phyloP scores from a whole-genome alignment of 2,113 vertebrate genomes.

The Anas platyrhynchos region DNA sequence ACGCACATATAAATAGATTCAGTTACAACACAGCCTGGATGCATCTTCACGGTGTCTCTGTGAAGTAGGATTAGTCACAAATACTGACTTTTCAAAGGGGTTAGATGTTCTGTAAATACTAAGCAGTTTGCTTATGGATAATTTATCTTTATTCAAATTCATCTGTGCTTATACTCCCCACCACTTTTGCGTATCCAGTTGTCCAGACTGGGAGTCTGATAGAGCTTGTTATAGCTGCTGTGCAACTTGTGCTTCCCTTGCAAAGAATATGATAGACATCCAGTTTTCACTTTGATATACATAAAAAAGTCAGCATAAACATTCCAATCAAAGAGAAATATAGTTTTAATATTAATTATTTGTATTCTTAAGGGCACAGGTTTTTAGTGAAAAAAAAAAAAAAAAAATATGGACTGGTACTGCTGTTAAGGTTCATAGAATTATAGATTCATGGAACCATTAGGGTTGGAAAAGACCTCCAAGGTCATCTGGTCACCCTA shows the following conservation, averaged over 20 bases:
- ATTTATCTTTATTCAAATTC: background rate
- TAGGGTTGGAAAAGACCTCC: no score
- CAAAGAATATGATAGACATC: accelerated
- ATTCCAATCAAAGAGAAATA: background rate
- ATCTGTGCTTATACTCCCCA: background rate
- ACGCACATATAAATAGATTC: background rate
- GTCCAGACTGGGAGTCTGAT: background rate
- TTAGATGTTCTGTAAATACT: background rate
- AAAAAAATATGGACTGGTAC: background rate
- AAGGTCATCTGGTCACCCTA: no score
- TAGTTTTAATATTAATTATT: background rate
- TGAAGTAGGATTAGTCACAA: background rate
- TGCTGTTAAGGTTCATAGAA: background rate
- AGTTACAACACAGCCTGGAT: background rate
- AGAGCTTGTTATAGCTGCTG: background rate
- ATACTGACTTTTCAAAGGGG: background rate
- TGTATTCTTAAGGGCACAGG: background rate
- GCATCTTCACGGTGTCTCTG: background rate
- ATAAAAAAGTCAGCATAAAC: background rate
- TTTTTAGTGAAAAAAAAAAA: background rate
- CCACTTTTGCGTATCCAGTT: background rate
- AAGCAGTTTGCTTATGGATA: background rate
- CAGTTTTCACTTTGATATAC: background rate
- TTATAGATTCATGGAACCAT: no score
- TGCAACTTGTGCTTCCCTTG: background rate